phyloP scores from a whole-genome alignment of 2,888 invertebrate genomes.

The Alloplasta piceator region DNA sequence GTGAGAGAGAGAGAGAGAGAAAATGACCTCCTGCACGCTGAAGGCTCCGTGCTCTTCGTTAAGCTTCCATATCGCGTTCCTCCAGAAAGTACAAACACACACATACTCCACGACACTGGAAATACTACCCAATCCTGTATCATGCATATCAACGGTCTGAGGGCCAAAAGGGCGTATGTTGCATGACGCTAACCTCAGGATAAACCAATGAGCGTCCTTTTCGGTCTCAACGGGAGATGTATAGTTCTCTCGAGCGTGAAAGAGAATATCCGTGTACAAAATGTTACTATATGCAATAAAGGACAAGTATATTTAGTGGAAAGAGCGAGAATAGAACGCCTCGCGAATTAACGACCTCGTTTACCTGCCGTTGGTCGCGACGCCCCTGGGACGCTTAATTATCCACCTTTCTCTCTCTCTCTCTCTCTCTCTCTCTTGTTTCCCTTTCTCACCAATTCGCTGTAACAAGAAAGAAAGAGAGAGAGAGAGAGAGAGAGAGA shows the following conservation, averaged over 20 bases:
- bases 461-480: background rate
- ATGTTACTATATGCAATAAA: background rate
- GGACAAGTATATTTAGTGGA: slow-evolving; percentile 14
- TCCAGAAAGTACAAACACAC: slow-evolving; percentile 23
- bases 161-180: background rate
- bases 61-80: slow-evolving; percentile 43
- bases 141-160: background rate
- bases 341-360: slow-evolving; percentile 66
- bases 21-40: slow-evolving; percentile 16
- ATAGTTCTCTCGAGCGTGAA: background rate
- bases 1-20: slow-evolving; percentile 27
- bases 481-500: background rate
- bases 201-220: too few relatives aligned
- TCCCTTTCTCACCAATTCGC: background rate
- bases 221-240: background rate
- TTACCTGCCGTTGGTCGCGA: slow-evolving; percentile 61
- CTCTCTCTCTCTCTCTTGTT: slow-evolving; percentile 1
- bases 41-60: slow-evolving; percentile 45
- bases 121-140: slow-evolving; percentile 3
- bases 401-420: slow-evolving; percentile 36
- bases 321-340: slow-evolving; percentile 27
- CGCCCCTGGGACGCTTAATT: slow-evolving; percentile 68
- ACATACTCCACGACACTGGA: background rate
- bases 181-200: too few relatives aligned
- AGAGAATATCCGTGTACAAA: slow-evolving; percentile 10